Evolutionary conservation across 1,140 invertebrate species (phyloP).

Genomic region (Pararge aegeria): DNA sequence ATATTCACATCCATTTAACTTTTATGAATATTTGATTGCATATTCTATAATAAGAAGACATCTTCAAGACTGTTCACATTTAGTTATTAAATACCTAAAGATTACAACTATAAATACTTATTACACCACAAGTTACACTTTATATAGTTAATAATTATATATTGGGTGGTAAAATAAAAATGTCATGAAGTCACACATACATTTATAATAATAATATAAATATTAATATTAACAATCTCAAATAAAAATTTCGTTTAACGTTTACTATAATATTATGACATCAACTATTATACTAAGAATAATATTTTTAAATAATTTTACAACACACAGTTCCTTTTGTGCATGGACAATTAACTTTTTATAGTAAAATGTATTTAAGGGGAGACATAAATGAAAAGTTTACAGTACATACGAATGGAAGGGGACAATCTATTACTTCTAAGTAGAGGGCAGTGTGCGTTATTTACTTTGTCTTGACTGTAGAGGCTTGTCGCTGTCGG

Average conservation of each 20-base stretch:
- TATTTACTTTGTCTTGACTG: conserved; percentile 74
- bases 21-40: no score
- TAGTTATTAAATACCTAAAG: no score
- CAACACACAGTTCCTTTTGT: conserved; percentile 33
- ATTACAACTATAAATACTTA: no score
- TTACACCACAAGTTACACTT: conserved; percentile 30
- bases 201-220: conserved; percentile 10
- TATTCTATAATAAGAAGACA: no score
- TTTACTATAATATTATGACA: conserved; percentile 9
- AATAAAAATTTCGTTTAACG: conserved; percentile 25
- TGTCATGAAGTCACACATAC: conserved; percentile 31
- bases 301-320: not conserved
- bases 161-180: conserved; percentile 17
- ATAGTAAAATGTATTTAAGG: conserved; percentile 17
- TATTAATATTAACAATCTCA: conserved; percentile 26
- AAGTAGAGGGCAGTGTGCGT: conserved; percentile 20
- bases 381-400: conserved; percentile 14
- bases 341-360: conserved; percentile 29
- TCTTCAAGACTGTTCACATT: no score
- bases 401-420: conserved; percentile 9
- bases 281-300: conserved; percentile 1
- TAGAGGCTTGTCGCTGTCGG: conserved; percentile 63
- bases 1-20: no score
- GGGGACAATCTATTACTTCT: conserved; percentile 41
- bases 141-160: conserved; percentile 19